A percentile compares a stretch with the other conserved stretches of the same genome.
Evolutionary conservation across 2,888 invertebrate genomes (phyloP).

Genomic region (Sminthurinus aureus): DNA sequence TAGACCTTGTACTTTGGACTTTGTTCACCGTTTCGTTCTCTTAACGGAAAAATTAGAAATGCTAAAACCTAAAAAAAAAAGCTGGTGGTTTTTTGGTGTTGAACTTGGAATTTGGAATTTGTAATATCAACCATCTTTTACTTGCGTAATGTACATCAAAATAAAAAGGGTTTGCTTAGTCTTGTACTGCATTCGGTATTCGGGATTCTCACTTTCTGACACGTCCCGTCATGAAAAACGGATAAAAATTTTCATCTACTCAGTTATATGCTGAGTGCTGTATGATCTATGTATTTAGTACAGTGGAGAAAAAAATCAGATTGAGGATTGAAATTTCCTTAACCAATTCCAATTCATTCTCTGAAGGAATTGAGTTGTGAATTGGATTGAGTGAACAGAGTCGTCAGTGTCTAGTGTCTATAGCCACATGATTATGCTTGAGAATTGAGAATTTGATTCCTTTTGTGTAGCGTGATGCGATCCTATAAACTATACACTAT

Average conservation of each 20-base stretch:
- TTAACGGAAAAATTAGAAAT: conserved; percentile 5
- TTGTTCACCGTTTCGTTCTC: too few relatives aligned
- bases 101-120: too few relatives aligned
- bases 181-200: too few relatives aligned
- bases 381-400: neutral
- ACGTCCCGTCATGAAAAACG: neutral
- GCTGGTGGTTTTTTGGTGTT: neutral
- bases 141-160: too few relatives aligned
- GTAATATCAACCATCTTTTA: too few relatives aligned
- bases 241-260: conserved; percentile 5
- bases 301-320: neutral
- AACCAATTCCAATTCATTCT: neutral
- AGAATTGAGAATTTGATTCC: conserved; percentile 54
- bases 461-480: conserved; percentile 40
- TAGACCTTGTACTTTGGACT: too few relatives aligned
- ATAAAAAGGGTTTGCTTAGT: neutral
- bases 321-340: conserved; percentile 18
- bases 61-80: neutral
- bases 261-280: neutral
- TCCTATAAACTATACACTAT: neutral
- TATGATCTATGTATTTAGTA: neutral
- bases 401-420: conserved; percentile 23
- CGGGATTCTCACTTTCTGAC: neutral
- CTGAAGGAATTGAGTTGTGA: neutral
- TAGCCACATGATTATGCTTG: conserved; percentile 41